Conservation (phyloP, 2,113 vertebrate species). For the Carollia perspicillata region DNA sequence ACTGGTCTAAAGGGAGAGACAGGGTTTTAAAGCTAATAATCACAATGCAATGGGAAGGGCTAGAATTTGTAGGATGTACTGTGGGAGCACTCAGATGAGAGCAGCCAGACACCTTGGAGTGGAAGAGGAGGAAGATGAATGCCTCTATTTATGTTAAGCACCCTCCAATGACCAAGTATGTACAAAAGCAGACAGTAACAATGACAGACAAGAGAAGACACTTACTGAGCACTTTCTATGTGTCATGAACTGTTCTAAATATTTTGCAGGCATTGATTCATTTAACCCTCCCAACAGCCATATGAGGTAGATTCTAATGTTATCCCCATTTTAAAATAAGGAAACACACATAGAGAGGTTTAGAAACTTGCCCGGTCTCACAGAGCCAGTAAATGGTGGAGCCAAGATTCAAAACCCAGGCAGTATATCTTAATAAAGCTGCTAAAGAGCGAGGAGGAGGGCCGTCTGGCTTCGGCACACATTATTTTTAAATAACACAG, state of each 20-base stretch:
- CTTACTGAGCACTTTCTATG: background rate
- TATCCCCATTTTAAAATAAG: constrained; percentile 6
- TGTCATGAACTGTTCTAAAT: background rate
- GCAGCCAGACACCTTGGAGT: background rate
- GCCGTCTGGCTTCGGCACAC: background rate
- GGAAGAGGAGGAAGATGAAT: background rate
- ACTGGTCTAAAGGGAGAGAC: background rate
- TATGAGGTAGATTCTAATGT: background rate
- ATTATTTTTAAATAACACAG: background rate
- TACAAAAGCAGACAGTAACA: background rate
- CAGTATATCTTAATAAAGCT: background rate
- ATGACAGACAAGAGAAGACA: background rate
- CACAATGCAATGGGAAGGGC: background rate
- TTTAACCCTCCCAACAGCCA: background rate
- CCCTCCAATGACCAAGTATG: background rate
- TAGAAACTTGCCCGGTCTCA: background rate
- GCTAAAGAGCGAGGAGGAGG: no score
- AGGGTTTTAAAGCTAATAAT: background rate
- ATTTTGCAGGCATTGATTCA: background rate
- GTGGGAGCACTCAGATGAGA: background rate
- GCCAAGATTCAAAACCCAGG: background rate
- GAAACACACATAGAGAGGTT: background rate
- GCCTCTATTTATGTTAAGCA: background rate
- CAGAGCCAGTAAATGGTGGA: background rate
- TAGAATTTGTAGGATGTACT: background rate